These are phyloP conservation scores for Aphis craccivora DNA, from an alignment of 1,140 invertebrate species.

Conservation along the genomic window DNA sequence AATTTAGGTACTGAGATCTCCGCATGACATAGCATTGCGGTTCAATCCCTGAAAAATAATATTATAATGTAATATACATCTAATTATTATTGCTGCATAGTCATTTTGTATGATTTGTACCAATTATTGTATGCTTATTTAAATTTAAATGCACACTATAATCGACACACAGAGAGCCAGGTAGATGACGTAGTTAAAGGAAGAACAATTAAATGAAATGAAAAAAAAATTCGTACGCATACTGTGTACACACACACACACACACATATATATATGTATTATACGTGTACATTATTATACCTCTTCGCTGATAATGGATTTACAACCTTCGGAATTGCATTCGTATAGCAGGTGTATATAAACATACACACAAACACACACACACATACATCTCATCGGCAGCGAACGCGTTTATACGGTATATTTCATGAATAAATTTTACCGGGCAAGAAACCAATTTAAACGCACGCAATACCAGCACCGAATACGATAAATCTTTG, in stretches of 20 bases:
- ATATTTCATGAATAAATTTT: constrained; percentile 47
- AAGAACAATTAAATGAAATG: neutral
- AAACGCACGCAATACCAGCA: constrained; percentile 33
- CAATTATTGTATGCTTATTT: neutral
- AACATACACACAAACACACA: neutral
- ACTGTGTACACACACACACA: neutral
- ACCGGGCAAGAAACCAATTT: constrained; percentile 47
- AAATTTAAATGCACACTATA: neutral
- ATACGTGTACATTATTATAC: neutral
- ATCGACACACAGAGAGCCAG: neutral
- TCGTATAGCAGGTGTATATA: neutral
- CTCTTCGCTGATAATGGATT: neutral
- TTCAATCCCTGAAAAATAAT: neutral
- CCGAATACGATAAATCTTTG: constrained; percentile 35
- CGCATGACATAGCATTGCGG: neutral
- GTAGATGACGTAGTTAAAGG: neutral
- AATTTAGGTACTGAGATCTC: neutral
- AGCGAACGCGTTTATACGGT: neutral
- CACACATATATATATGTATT: too few species aligned
- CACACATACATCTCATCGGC: neutral
- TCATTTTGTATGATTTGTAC: neutral
- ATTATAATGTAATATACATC: neutral
- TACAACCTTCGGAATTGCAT: constrained; percentile 36
- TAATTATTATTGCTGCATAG: neutral
- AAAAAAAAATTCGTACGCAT: neutral